These are phyloP conservation scores for Cephonodes hylas DNA, from an alignment of 2,888 invertebrate genomes.

Conservation along the genomic window DNA sequence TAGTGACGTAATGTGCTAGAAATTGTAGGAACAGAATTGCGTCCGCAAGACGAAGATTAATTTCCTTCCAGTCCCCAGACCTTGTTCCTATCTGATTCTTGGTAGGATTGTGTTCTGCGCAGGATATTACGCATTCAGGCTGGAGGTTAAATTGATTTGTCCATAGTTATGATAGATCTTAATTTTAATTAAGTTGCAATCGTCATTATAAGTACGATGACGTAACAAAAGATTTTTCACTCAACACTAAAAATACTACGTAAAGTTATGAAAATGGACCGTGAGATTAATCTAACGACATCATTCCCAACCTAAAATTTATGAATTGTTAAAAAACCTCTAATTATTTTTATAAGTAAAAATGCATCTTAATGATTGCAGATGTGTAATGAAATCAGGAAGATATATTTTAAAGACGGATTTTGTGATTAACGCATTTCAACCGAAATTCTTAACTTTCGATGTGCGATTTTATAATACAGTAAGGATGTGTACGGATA, in stretches of 20 bases:
- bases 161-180: background rate
- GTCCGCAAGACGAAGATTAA: slow-evolving; percentile 39
- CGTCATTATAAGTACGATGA: background rate
- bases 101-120: background rate
- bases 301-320: no score
- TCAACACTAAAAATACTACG: no score
- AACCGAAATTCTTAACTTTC: no score
- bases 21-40: slow-evolving; percentile 21
- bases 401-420: no score
- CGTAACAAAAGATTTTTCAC: no score
- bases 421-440: no score
- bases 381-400: no score
- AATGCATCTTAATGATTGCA: no score
- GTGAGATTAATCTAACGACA: no score
- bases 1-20: background rate
- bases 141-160: background rate
- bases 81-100: background rate
- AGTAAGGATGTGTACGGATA: background rate
- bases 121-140: background rate
- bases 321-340: no score
- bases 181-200: background rate
- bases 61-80: slow-evolving; percentile 39
- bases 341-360: no score
- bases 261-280: no score
- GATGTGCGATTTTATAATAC: background rate